Evolutionary conservation across 2,113 vertebrate species (phyloP).

Genomic region (Oreotrochilus melanogaster): DNA sequence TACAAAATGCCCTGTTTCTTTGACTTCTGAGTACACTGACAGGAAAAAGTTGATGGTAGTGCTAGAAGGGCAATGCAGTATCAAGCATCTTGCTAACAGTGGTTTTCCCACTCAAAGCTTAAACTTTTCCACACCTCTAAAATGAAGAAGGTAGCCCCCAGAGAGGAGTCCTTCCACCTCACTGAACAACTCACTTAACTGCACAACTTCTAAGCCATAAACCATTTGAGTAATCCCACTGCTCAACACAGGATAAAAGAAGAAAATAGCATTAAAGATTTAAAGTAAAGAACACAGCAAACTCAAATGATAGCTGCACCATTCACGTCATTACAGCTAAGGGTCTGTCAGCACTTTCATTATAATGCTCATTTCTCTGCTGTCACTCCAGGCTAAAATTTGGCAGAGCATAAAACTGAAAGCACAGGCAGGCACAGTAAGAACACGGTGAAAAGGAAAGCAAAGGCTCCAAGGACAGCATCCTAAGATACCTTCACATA

Average conservation of each 20-base stretch:
- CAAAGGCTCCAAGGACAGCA: neutral
- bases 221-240: slow-evolving; percentile 59
- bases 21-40: neutral
- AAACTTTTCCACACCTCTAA: slow-evolving; percentile 28
- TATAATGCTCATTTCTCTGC: slow-evolving; percentile 60
- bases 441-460: slow-evolving; percentile 21
- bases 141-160: neutral
- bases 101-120: neutral
- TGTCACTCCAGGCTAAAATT: slow-evolving; percentile 65
- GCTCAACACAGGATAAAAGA: slow-evolving; percentile 45
- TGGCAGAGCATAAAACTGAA: slow-evolving; percentile 53
- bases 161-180: neutral
- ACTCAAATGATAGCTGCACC: slow-evolving; percentile 42
- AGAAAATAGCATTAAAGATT: slow-evolving; percentile 74
- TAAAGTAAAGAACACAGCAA: slow-evolving; percentile 60
- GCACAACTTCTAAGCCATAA: slow-evolving; percentile 41
- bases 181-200: slow-evolving; percentile 36
- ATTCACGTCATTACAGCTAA: slow-evolving; percentile 53
- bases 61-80: neutral
- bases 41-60: neutral
- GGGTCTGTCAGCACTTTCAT: slow-evolving; percentile 69
- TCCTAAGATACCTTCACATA: neutral
- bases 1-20: neutral
- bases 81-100: neutral
- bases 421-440: slow-evolving; percentile 44